Percentiles rank a stretch among this genome's conserved stretches.
These are phyloP conservation scores for Spialia ferax DNA, from an alignment of 2,888 invertebrate genomes.

Conservation along the genomic window DNA sequence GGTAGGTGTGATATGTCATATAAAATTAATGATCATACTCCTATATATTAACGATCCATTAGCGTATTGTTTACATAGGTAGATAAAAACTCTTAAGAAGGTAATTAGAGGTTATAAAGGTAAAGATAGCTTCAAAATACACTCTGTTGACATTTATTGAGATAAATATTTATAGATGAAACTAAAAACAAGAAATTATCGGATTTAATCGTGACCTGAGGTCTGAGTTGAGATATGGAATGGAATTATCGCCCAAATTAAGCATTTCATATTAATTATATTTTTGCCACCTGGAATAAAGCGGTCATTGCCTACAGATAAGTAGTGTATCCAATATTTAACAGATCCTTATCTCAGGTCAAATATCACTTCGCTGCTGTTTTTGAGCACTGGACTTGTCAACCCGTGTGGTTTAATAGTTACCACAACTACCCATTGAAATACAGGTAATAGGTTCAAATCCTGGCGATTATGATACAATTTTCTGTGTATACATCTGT, in stretches of 20 bases:
- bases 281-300: too few relatives aligned
- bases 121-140: slow-evolving; percentile 16
- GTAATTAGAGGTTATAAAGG: slow-evolving; percentile 30
- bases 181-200: neutral
- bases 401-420: too few relatives aligned
- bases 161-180: neutral
- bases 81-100: slow-evolving; percentile 24
- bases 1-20: neutral
- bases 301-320: too few relatives aligned
- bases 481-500: too few relatives aligned
- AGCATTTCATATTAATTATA: neutral
- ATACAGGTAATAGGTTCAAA: too few relatives aligned
- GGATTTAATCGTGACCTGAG: neutral
- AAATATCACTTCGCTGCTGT: too few relatives aligned
- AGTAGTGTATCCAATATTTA: too few relatives aligned
- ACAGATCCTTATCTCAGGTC: too few relatives aligned
- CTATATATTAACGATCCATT: slow-evolving; percentile 25
- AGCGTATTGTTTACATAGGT: slow-evolving; percentile 22
- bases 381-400: too few relatives aligned
- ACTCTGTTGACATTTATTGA: neutral
- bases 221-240: neutral
- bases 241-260: too few relatives aligned
- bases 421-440: too few relatives aligned
- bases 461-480: too few relatives aligned
- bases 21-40: slow-evolving; percentile 15